Conservation (phyloP, 2,797 vertebrate species). For the Artibeus lituratus region DNA sequence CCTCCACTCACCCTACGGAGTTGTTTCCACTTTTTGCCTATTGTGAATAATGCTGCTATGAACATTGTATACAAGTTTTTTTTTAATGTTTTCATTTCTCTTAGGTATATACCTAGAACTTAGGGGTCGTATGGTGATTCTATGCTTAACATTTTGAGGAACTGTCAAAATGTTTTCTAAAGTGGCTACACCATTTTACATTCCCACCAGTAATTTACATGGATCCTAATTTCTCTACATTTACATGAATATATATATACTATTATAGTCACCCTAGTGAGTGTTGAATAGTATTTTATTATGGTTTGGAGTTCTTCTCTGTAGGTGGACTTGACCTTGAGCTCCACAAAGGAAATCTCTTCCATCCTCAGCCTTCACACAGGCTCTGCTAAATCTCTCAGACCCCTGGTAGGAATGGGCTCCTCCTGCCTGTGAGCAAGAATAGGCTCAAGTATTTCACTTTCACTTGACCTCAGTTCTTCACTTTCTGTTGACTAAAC, state of each 20-base stretch:
- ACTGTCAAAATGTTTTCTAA: not conserved
- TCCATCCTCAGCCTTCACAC: not conserved
- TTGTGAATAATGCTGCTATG: not conserved
- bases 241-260: not conserved
- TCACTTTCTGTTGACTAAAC: not conserved
- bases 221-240: not conserved
- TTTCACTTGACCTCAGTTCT: not conserved
- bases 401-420: not conserved
- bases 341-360: not conserved
- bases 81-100: not conserved
- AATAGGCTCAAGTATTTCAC: not conserved
- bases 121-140: not conserved
- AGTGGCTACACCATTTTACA: not conserved
- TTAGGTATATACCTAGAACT: not conserved
- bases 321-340: conserved; percentile 9
- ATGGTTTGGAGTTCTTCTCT: not conserved
- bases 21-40: not conserved
- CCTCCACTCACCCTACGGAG: no score
- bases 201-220: not conserved
- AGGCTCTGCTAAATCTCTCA: not conserved
- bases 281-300: not conserved
- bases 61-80: not conserved
- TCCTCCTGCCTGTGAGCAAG: not conserved
- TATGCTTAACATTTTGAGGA: not conserved
- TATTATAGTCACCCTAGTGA: not conserved